Conservation (phyloP, 2,797 vertebrate genomes). For the Sebastes taczanowskii region DNA sequence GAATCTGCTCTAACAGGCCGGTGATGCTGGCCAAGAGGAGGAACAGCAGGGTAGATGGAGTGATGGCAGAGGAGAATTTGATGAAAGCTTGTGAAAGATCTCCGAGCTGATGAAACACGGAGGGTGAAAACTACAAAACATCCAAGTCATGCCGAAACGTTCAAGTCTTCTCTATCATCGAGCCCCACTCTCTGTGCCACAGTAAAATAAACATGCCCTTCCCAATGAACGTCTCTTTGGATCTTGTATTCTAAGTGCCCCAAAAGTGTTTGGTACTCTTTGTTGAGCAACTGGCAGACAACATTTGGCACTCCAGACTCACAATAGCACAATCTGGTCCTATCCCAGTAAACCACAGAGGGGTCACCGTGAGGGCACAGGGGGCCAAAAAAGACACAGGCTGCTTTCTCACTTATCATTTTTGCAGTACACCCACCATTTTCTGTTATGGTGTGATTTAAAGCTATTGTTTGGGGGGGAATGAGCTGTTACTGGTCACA, state of each 20-base stretch:
- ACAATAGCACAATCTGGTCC: slow-evolving; percentile 57
- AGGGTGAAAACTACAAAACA: slow-evolving; percentile 18
- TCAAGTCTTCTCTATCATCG: slow-evolving; percentile 31
- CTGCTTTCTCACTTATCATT: slow-evolving; percentile 63
- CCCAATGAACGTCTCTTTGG: slow-evolving; percentile 13
- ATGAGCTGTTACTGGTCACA: slow-evolving; percentile 66
- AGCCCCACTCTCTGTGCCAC: neutral
- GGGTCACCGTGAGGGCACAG: slow-evolving; percentile 61
- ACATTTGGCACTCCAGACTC: slow-evolving; percentile 41
- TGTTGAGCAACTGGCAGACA: slow-evolving; percentile 51
- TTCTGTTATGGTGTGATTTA: slow-evolving; percentile 60
- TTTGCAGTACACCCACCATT: slow-evolving; percentile 49
- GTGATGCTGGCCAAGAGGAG: neutral
- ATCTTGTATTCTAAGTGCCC: slow-evolving; percentile 13
- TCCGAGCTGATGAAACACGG: slow-evolving; percentile 21
- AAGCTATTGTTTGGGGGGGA: slow-evolving; percentile 72
- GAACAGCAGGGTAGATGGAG: neutral
- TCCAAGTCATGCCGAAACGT: slow-evolving; percentile 4
- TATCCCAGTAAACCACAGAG: slow-evolving; percentile 25
- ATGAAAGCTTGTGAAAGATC: slow-evolving; percentile 14
- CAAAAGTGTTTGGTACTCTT: slow-evolving; percentile 19
- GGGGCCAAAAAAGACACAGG: slow-evolving; percentile 40
- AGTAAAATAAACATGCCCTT: slow-evolving; percentile 45
- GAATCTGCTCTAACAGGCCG: slow-evolving; percentile 15
- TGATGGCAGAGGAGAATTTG: slow-evolving; percentile 2